Base-by-base conservation (phyloP, 2,888 invertebrate genomes). In the Apotomis capreana region DNA sequence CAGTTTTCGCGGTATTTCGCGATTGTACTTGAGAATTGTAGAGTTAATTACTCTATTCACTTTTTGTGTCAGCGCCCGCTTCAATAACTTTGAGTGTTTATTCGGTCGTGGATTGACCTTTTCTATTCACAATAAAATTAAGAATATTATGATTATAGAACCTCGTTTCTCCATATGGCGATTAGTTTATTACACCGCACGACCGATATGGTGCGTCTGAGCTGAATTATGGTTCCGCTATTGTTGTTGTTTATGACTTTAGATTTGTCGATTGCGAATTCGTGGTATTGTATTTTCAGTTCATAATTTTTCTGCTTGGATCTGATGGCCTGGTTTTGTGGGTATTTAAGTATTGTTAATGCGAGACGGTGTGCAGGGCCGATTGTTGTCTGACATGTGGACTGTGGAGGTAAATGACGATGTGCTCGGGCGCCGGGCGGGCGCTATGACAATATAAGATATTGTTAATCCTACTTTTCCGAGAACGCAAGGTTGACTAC, bases 261-360 rank as follows among this genome's bases (percentile, higher is more conserved):
- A 78, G 83, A 82, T 84, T 79, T 81, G 76, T 79, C 79, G 83
- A 82, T 84, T 81, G 78, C 77, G 76, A 77, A 79, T 82, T 80
- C 81, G 71, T 72, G 69, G 82, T 80, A 83, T 79, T 78, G 75
- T 80, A 74, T 74, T 51, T 75, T 76, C 76, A 73, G 78, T 77
- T 76, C 76, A 80, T 72, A 72, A 13, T 63, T 71, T 72, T 72
- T 58, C 52, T 63, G 57, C 13, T 55, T 59, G 68, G 51, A 72
- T 72, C 72, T 59, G 72, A 72, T 72, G 68, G 72, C 72, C 72
- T 58, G 68, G 58, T 72, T 72, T 57, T 72, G 58, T 49, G 67
- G 65, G 61, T 63, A 54, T 68, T 68, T 68, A 68, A 63, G 44
- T 44, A 72, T 68, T 59, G 68, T 72, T 72, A 68, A 72, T 68